Conservation (phyloP, 1,140 invertebrate species). For the Pseudomyrmex flavicornis region DNA sequence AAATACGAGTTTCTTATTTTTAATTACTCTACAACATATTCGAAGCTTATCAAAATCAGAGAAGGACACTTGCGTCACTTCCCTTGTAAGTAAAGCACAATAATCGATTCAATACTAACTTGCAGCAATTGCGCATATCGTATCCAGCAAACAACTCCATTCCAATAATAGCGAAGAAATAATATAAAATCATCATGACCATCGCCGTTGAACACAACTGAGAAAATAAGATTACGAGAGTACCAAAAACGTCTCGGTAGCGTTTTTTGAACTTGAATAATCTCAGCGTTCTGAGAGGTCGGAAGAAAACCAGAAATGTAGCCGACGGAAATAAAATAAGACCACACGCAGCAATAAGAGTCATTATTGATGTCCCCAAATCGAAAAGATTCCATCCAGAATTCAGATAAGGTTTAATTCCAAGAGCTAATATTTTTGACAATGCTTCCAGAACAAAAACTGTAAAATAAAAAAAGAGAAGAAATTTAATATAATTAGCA, state of each 20-base stretch:
- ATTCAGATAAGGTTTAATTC: conserved; percentile 89
- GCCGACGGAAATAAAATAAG: conserved; percentile 89
- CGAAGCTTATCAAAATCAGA: too few relatives aligned
- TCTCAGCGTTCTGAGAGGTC: conserved; percentile 89
- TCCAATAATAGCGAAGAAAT: conserved; percentile 96
- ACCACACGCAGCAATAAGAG: conserved; percentile 88
- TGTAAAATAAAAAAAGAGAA: conserved; percentile 80
- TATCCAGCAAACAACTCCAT: conserved; percentile 94
- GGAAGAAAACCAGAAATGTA: conserved; percentile 91
- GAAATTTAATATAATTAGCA: too few relatives aligned
- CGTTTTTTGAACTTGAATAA: conserved; percentile 94
- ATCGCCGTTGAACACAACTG: conserved; percentile 91
- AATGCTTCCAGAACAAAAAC: conserved; percentile 92
- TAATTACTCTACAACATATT: too few relatives aligned
- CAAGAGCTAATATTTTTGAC: conserved; percentile 91
- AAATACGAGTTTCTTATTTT: too few relatives aligned
- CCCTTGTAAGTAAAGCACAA: too few relatives aligned
- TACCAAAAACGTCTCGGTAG: conserved; percentile 95
- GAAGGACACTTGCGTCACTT: too few relatives aligned
- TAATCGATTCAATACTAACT: conserved; percentile 86
- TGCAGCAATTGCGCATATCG: conserved; percentile 93
- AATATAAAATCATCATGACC: conserved; percentile 95
- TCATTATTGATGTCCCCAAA: conserved; percentile 90
- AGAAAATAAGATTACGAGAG: conserved; percentile 92
- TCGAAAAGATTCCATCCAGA: conserved; percentile 96